Evolutionary conservation across 2,113 vertebrate species (phyloP), one percentile per base, ranked within the genome.

Genomic region (Malaclemys terrapin): DNA sequence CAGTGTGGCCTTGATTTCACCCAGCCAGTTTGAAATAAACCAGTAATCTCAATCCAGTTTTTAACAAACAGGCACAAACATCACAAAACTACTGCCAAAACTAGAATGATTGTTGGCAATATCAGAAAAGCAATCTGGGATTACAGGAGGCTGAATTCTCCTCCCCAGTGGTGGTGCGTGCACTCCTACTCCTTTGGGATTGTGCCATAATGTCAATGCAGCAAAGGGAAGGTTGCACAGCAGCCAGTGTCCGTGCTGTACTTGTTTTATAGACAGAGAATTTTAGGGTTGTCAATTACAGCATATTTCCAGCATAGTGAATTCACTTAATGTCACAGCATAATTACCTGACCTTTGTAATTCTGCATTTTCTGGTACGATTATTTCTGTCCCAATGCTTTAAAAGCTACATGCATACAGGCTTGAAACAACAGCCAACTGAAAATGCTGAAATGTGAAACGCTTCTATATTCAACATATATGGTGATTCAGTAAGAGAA

Each of bases 111-210:
- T 79, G 82, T 85, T 82, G 85, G 84, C 88, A n/a, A 0, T 89
- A 94, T 94, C 89, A 94, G 69, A 65, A 94, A 42, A 76, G 80
- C 86, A 96, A 82, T 87, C 95, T 93, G 92, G 53, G 53, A 94
- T 50, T 57, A 95, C 89, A 96, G 84, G 94, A 54, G 92, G 87
- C 84, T 96, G 95, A 97, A 97, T 94, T 97, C 89, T 93, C 89
- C 82, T 87, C 95, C 95, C 93, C 84, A 94, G 93, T 94, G n/a
- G n/a, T 10, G 65, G 35, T 72, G 65, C 88, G 17, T 38, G n/a
- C 86, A 91, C 96, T 94, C 96, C 94, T 93, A 93, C 93, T n/a
- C 8, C 65, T 96, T 94, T 91, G 92, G 92, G 94, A 93, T 79
- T 94, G 53, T 92, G 84, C 78, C 69, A 88, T 25, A 93, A 92